These are phyloP conservation scores for Sardinella longiceps DNA, from an alignment of 2,797 vertebrate genomes.

Conservation along the genomic window DNA sequence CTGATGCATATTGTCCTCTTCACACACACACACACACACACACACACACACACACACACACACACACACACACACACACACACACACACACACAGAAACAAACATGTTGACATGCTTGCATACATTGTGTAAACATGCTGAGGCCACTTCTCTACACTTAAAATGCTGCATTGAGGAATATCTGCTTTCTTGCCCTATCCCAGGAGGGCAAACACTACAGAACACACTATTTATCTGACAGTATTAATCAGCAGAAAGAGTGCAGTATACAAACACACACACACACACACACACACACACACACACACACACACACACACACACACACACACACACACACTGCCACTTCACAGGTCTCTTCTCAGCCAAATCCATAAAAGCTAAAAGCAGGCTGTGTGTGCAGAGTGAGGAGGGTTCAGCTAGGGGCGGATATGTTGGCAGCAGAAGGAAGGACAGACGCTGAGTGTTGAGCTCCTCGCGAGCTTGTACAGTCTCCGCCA, in stretches of 20 bases:
- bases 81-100: too few species aligned
- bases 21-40: background rate
- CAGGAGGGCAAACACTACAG: too few species aligned
- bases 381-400: background rate
- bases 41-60: constrained; percentile 12
- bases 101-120: too few species aligned
- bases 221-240: background rate
- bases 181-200: too few species aligned
- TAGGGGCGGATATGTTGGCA: background rate
- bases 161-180: background rate
- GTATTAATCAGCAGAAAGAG: constrained; percentile 3
- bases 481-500: background rate
- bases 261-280: constrained; percentile 26
- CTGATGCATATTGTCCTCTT: background rate
- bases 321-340: background rate
- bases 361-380: background rate
- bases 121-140: too few species aligned
- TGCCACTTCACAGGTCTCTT: background rate
- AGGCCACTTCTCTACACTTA: too few species aligned
- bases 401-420: background rate
- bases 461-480: background rate
- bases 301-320: background rate
- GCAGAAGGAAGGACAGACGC: background rate
- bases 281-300: background rate
- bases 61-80: constrained; percentile 33